Conservation (phyloP, 2,797 vertebrate species). For the Myotis daubentonii region DNA sequence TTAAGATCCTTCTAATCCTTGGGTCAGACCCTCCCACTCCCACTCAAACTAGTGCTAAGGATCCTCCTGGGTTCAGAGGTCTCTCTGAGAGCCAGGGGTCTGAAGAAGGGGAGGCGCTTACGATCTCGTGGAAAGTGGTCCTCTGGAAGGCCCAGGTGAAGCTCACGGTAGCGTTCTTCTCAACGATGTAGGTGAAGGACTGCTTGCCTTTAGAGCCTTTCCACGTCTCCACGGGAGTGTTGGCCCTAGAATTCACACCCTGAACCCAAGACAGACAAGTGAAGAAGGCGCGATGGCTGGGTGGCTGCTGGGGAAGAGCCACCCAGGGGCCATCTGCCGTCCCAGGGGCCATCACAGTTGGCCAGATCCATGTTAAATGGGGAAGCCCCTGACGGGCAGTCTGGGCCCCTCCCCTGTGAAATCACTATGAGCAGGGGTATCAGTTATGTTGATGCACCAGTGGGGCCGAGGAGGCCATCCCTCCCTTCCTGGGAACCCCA, state of each 20-base stretch:
- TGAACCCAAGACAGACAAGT: constrained; percentile 72
- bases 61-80: background rate
- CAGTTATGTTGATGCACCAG: background rate
- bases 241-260: constrained; percentile 91
- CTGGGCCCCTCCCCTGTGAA: background rate
- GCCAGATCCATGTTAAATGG: background rate
- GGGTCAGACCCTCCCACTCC: background rate
- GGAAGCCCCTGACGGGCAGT: background rate
- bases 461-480: background rate
- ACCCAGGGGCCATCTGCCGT: background rate
- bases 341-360: background rate
- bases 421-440: background rate
- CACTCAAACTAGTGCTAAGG: background rate
- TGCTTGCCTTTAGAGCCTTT: constrained; percentile 91
- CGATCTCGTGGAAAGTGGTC: constrained; percentile 82
- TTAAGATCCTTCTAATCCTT: background rate
- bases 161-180: constrained; percentile 90
- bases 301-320: background rate
- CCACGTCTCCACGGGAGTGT: constrained; percentile 92
- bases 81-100: background rate
- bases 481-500: background rate
- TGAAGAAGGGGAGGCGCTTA: constrained; percentile 70
- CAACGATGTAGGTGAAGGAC: constrained; percentile 93
- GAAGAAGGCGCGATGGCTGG: background rate
- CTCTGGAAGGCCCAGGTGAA: constrained; percentile 97